A percentile compares a stretch with the other conserved stretches of the same genome.
phyloP scores from a whole-genome alignment of 2,113 vertebrate species.

The Syrrhaptes paradoxus region DNA sequence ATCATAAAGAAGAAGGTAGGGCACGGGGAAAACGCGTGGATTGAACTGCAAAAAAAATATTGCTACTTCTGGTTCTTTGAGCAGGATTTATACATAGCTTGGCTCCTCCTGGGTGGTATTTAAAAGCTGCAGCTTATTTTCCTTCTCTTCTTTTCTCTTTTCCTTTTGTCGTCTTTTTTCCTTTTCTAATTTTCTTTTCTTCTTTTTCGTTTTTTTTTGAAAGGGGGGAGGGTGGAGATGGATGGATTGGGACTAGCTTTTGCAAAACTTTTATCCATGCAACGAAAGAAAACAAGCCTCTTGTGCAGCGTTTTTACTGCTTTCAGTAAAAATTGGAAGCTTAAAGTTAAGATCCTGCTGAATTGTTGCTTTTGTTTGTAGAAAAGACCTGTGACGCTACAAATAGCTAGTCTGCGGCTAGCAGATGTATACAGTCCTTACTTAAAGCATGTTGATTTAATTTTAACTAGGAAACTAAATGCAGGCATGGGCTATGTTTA shows the following conservation, averaged over 20 bases:
- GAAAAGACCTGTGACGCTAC: conserved; percentile 15
- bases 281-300: not conserved
- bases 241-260: not conserved
- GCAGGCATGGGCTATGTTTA: conserved; percentile 42
- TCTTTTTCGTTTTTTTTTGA: not conserved
- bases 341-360: conserved; percentile 4
- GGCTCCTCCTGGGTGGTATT: conserved; percentile 1
- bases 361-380: conserved; percentile 30
- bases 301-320: not conserved
- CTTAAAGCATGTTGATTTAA: conserved; percentile 39
- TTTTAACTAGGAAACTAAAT: conserved; percentile 26
- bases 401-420: conserved; percentile 22
- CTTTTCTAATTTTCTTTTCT: not conserved
- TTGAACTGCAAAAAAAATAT: not conserved
- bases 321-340: not conserved
- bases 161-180: not conserved
- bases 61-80: conserved; percentile 1
- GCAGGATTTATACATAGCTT: not conserved
- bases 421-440: conserved; percentile 26
- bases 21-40: not conserved
- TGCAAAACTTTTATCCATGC: not conserved
- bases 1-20: conserved; percentile 75
- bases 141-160: not conserved
- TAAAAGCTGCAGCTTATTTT: not conserved
- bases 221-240: not conserved